These are phyloP conservation scores for Pediacus dermestoides DNA, from an alignment of 2,888 invertebrate genomes.

Conservation along the genomic window DNA sequence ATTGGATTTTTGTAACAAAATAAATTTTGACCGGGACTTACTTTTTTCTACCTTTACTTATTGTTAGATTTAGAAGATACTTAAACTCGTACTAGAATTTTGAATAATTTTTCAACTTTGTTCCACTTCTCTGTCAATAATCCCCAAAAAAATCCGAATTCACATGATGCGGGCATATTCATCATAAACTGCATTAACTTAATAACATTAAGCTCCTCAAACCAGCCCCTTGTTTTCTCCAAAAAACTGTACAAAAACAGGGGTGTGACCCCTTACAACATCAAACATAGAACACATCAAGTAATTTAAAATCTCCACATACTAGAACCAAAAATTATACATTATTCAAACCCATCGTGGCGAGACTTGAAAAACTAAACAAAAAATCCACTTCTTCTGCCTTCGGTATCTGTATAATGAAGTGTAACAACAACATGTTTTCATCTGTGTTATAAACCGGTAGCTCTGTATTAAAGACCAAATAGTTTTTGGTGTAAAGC, in stretches of 20 bases:
- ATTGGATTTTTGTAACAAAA: too few relatives aligned
- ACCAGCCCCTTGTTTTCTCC: conserved; percentile 4
- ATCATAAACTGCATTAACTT: conserved; percentile 3
- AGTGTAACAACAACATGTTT: conserved; percentile 33
- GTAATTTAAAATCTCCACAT: conserved; percentile 4
- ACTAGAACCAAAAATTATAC: conserved; percentile 17
- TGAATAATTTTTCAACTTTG: too few relatives aligned
- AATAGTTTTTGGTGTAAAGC: background rate
- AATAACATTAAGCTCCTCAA: conserved; percentile 2
- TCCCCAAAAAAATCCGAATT: too few relatives aligned
- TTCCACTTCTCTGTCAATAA: too few relatives aligned
- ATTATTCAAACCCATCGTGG: conserved; percentile 30
- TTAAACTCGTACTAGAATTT: too few relatives aligned
- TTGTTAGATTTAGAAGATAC: too few relatives aligned
- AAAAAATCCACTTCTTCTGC: conserved; percentile 34
- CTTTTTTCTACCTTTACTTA: too few relatives aligned
- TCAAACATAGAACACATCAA: background rate
- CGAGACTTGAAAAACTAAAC: conserved; percentile 18
- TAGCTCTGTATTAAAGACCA: conserved; percentile 10
- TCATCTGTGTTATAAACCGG: conserved; percentile 12
- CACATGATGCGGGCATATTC: conserved; percentile 1
- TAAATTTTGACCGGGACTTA: too few relatives aligned
- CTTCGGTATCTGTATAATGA: conserved; percentile 36
- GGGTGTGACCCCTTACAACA: conserved; percentile 5
- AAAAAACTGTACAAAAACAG: conserved; percentile 1